Evolutionary conservation across 2,888 invertebrate genomes (phyloP).

Genomic region (Cactoblastis cactorum): DNA sequence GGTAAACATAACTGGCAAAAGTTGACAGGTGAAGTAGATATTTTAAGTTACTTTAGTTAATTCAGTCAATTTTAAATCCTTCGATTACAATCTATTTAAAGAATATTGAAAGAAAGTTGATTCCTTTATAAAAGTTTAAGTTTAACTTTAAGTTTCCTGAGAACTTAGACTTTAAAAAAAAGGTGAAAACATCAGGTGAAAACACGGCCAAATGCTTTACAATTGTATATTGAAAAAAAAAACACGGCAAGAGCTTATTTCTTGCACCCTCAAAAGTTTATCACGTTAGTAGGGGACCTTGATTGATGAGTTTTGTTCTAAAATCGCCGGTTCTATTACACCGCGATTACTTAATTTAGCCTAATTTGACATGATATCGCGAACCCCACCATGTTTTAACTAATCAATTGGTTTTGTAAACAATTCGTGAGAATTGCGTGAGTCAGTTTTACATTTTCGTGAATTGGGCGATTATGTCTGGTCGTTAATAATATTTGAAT

Average conservation of each 20-base stretch:
- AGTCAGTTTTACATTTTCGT: background rate
- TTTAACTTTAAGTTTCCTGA: no score
- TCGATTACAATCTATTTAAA: no score
- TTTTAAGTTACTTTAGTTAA: no score
- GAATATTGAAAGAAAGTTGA: no score
- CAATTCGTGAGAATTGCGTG: background rate
- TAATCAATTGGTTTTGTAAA: conserved; percentile 1
- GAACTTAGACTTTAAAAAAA: no score
- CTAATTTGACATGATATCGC: conserved; percentile 72
- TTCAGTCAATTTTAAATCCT: no score
- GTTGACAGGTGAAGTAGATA: no score
- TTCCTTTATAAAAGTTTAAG: no score
- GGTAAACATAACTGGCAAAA: no score
- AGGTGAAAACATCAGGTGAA: no score
- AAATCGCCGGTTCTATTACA: conserved; percentile 69
- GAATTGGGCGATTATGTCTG: background rate
- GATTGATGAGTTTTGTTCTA: conserved; percentile 72
- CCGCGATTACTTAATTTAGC: conserved; percentile 72
- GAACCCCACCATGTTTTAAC: conserved; percentile 27
- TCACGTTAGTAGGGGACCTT: conserved; percentile 40
- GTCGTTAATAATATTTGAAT: background rate
- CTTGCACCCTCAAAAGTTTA: conserved; percentile 17
- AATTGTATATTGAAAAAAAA: no score
- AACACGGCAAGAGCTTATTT: background rate
- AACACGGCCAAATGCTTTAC: no score